Conservation (phyloP, 2,797 vertebrate species). For the Tauraco hartlaubi region DNA sequence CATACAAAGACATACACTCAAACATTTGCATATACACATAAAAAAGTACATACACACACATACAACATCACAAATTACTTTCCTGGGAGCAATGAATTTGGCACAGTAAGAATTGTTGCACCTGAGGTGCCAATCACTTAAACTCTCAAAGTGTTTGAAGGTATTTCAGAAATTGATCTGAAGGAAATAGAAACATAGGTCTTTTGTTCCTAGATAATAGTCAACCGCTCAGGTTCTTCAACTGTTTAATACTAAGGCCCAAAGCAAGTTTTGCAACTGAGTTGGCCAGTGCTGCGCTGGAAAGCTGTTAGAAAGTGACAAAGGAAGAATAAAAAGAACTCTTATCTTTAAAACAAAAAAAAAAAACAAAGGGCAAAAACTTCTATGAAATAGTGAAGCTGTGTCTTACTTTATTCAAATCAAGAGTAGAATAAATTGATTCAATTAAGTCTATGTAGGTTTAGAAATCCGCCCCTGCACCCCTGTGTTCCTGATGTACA, state of each 20-base stretch:
- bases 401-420: background rate
- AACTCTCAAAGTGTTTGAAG: background rate
- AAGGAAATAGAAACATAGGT: background rate
- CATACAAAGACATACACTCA: background rate
- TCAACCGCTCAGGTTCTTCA: background rate
- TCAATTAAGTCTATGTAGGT: background rate
- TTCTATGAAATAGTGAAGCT: background rate
- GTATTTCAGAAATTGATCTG: background rate
- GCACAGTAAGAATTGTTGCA: background rate
- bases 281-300: background rate
- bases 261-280: background rate
- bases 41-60: background rate
- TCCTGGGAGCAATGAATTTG: background rate
- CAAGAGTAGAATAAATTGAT: background rate
- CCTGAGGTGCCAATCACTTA: background rate
- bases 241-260: background rate
- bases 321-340: background rate
- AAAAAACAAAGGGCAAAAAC: background rate
- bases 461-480: background rate
- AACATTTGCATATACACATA: background rate
- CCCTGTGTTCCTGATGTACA: background rate
- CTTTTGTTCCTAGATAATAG: background rate
- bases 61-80: background rate
- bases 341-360: background rate
- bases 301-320: background rate